Percentiles rank a stretch among this genome's conserved stretches.
Conservation (phyloP, 2,113 vertebrate genomes). For the Gobiocypris rarus region DNA sequence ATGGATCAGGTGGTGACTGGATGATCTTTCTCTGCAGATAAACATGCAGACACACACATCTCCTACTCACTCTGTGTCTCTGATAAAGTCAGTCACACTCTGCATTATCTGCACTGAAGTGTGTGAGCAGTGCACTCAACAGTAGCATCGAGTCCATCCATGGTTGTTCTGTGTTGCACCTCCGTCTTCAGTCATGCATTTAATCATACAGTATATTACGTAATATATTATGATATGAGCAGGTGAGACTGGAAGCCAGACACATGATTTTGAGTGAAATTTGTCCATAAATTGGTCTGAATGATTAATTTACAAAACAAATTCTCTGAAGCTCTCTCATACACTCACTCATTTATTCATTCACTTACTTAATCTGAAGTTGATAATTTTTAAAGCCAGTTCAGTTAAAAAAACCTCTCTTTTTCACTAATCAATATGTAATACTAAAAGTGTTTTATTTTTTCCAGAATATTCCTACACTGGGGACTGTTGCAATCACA, state of each 20-base stretch:
- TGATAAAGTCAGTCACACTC: constrained; percentile 38
- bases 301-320: not conserved
- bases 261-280: not conserved
- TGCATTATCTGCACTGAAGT: constrained; percentile 25
- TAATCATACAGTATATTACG: not conserved
- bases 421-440: not conserved
- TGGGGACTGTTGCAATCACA: constrained; percentile 90
- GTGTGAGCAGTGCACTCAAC: constrained; percentile 10
- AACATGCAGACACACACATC: not conserved
- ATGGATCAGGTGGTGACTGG: constrained; percentile 23
- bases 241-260: too few relatives aligned
- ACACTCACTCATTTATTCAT: not conserved
- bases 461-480: constrained; percentile 89
- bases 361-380: too few relatives aligned
- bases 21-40: constrained; percentile 12
- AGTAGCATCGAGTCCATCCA: not conserved
- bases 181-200: not conserved
- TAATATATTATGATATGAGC: too few relatives aligned
- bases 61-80: not conserved
- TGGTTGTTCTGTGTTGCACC: not conserved
- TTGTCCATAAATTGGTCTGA: not conserved
- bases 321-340: not conserved
- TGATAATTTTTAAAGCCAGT: too few relatives aligned
- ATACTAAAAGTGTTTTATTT: not conserved
- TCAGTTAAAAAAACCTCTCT: too few relatives aligned